phyloP scores from a whole-genome alignment of 2,888 invertebrate genomes.

The Chloroclysta siterata region DNA sequence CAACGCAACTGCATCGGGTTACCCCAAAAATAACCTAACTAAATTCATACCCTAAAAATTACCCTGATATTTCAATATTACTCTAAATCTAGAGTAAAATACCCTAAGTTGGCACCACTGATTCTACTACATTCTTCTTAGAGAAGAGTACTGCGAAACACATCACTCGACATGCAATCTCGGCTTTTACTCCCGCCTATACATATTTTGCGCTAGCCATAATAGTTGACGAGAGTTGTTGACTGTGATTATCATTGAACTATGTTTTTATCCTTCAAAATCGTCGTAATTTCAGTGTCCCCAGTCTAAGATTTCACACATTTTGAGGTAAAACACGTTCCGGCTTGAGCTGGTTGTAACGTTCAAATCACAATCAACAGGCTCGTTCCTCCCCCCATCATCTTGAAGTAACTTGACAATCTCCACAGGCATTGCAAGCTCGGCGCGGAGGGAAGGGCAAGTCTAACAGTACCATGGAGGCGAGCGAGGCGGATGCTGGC shows the following conservation, averaged over 20 bases:
- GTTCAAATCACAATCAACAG: conserved; percentile 21
- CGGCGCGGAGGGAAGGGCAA: conserved; percentile 84
- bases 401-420: background rate
- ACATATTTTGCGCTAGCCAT: conserved; percentile 30
- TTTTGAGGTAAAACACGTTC: no score
- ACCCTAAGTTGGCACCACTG: no score
- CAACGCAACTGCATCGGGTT: no score
- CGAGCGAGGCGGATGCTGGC: conserved; percentile 89
- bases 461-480: conserved; percentile 85
- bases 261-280: background rate
- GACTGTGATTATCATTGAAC: conserved; percentile 41
- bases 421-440: conserved; percentile 90
- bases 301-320: no score
- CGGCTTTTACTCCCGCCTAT: conserved; percentile 50
- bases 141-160: conserved; percentile 31
- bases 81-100: no score
- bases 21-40: no score
- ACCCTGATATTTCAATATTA: no score
- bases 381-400: background rate
- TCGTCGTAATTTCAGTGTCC: background rate
- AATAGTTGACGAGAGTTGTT: conserved; percentile 46
- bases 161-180: conserved; percentile 24
- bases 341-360: background rate
- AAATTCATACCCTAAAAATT: no score
- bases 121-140: conserved; percentile 36